Evolutionary conservation across 2,888 invertebrate species (phyloP).

Genomic region (Danaus chrysippus): DNA sequence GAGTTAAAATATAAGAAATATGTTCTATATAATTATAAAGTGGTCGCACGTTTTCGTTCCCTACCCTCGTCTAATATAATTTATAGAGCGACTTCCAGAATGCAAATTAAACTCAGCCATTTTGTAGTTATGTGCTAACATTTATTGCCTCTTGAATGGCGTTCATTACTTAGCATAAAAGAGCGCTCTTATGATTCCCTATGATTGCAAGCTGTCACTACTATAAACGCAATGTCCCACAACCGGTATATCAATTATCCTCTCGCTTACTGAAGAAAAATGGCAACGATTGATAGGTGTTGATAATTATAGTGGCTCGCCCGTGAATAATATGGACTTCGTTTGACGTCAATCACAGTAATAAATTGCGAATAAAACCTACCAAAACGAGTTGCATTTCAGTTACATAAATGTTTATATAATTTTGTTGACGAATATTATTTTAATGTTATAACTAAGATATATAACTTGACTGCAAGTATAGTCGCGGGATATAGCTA

Average conservation of each 20-base stretch:
- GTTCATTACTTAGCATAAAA: constrained; percentile 19
- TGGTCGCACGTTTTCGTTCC: too few relatives aligned
- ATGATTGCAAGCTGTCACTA: constrained; percentile 25
- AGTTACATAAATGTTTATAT: too few relatives aligned
- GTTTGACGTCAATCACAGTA: too few relatives aligned
- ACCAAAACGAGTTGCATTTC: too few relatives aligned
- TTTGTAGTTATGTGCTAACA: constrained; percentile 30
- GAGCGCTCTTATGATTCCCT: constrained; percentile 19
- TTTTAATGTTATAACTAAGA: too few relatives aligned
- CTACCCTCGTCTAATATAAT: constrained; percentile 24
- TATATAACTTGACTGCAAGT: too few relatives aligned
- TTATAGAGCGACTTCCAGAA: constrained; percentile 33
- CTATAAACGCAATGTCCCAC: constrained; percentile 5
- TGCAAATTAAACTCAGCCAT: constrained; percentile 32
- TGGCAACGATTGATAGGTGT: constrained; percentile 1
- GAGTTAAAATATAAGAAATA: too few relatives aligned
- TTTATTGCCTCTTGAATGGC: constrained; percentile 31
- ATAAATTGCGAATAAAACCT: too few relatives aligned
- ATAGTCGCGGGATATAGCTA: too few relatives aligned
- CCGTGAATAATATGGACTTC: too few relatives aligned
- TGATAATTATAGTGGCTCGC: neutral
- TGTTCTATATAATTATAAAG: too few relatives aligned
- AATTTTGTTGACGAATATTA: too few relatives aligned
- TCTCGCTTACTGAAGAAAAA: constrained; percentile 7
- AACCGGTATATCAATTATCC: constrained; percentile 21